Evolutionary conservation across 2,797 vertebrate genomes (phyloP).

Genomic region (Microctenopoma lineatum): DNA sequence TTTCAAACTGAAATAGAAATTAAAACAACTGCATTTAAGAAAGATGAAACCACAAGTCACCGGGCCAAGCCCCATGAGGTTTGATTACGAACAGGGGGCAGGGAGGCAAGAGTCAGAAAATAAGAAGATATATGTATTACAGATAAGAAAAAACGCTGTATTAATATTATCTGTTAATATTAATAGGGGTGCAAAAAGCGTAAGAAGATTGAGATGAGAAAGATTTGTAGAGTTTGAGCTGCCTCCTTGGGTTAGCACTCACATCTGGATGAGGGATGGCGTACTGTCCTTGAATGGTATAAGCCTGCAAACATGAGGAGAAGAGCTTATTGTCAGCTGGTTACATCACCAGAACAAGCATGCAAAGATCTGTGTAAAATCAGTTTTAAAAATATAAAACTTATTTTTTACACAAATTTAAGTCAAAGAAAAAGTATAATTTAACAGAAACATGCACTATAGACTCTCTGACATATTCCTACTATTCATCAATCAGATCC

Average conservation of each 20-base stretch:
- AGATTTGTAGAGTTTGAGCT: conserved; percentile 43
- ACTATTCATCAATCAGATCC: conserved; percentile 76
- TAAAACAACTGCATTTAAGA: too few relatives aligned
- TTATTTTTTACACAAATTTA: neutral
- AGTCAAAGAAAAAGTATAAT: neutral
- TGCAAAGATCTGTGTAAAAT: conserved; percentile 5
- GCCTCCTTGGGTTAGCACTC: conserved; percentile 81
- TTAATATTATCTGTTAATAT: conserved; percentile 97
- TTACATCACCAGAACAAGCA: neutral
- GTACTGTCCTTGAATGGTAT: conserved; percentile 99
- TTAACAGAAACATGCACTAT: conserved; percentile 49
- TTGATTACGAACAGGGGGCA: conserved; percentile 68
- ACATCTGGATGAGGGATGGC: conserved; percentile 99
- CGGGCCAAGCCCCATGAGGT: conserved; percentile 85
- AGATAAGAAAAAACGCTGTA: conserved; percentile 76
- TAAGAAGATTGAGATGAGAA: conserved; percentile 51
- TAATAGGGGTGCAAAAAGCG: conserved; percentile 85
- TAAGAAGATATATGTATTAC: conserved; percentile 75
- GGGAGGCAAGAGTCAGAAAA: conserved; percentile 78
- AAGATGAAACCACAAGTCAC: neutral
- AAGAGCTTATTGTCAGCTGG: conserved; percentile 30
- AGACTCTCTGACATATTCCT: conserved; percentile 39
- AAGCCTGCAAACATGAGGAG: conserved; percentile 86
- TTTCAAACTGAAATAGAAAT: too few relatives aligned
- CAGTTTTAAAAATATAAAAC: neutral